A percentile compares a stretch with the other conserved stretches of the same genome.
These are phyloP conservation scores for Bergia puertoricense DNA, from an alignment of 92 coral and sea anemone genomes.

Conservation along the genomic window DNA sequence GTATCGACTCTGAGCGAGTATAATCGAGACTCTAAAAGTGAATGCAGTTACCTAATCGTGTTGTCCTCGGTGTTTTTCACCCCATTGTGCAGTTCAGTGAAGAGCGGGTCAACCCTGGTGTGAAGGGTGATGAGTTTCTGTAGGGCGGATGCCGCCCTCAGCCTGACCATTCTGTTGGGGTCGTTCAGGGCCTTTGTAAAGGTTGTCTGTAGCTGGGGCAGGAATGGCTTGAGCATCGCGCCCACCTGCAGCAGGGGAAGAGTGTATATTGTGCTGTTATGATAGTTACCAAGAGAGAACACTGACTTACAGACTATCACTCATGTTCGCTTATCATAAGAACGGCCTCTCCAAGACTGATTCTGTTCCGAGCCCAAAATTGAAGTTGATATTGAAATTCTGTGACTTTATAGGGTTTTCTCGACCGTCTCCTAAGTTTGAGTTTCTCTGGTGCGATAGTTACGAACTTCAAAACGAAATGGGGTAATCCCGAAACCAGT, in stretches of 20 bases:
- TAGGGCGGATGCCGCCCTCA: slow-evolving; percentile 89
- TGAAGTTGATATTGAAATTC: too few relatives aligned
- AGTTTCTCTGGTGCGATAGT: too few relatives aligned
- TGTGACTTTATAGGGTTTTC: too few relatives aligned
- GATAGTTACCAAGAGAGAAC: too few relatives aligned
- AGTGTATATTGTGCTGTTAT: too few relatives aligned
- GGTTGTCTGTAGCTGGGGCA: slow-evolving; percentile 98
- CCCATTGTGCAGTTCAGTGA: slow-evolving; percentile 95
- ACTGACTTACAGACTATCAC: too few relatives aligned
- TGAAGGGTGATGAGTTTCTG: slow-evolving; percentile 87
- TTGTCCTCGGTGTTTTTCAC: slow-evolving; percentile 95
- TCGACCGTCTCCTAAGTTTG: too few relatives aligned
- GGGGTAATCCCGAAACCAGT: too few relatives aligned
- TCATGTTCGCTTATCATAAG: too few relatives aligned
- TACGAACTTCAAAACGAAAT: too few relatives aligned
- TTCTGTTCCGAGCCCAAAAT: too few relatives aligned
- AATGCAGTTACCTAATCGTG: slow-evolving; percentile 73
- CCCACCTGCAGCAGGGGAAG: slow-evolving; percentile 69
- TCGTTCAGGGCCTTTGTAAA: slow-evolving; percentile 96
- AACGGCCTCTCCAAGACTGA: too few relatives aligned
- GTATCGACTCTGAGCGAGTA: neutral
- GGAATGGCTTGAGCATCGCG: slow-evolving; percentile 90
- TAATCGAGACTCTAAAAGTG: neutral
- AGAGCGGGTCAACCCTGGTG: slow-evolving; percentile 97
- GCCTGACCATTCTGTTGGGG: slow-evolving; percentile 88